Conservation (phyloP, 1,140 invertebrate species). For the Bombus huntii region DNA sequence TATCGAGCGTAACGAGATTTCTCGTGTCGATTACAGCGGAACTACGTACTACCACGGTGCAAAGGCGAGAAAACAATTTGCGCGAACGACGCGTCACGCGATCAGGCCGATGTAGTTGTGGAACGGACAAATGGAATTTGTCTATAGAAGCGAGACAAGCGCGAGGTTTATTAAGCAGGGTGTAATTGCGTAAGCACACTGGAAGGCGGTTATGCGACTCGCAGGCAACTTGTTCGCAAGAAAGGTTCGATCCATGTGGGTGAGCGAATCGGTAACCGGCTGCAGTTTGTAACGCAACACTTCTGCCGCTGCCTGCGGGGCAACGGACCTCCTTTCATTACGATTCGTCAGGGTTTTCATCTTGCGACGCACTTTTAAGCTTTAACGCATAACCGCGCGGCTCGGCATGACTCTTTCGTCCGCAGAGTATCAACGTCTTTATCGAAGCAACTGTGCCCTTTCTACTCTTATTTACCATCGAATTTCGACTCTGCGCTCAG, state of each 20-base stretch:
- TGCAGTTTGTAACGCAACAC: constrained; percentile 52
- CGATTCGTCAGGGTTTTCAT: constrained; percentile 73
- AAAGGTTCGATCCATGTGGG: constrained; percentile 43
- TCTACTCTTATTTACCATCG: no score
- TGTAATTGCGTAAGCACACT: not conserved
- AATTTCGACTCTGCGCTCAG: not conserved
- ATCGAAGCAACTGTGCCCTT: not conserved
- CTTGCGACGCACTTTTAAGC: constrained; percentile 64
- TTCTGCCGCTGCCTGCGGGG: constrained; percentile 9
- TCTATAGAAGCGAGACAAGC: not conserved
- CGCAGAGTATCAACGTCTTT: not conserved
- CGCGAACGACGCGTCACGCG: constrained; percentile 22
- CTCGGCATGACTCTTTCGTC: constrained; percentile 3
- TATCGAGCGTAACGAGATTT: constrained; percentile 14
- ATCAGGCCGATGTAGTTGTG: constrained; percentile 5
- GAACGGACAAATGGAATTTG: not conserved
- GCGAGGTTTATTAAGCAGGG: not conserved
- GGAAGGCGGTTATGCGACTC: not conserved
- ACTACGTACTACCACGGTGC: no score
- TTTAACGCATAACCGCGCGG: constrained; percentile 17
- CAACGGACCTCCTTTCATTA: constrained; percentile 69
- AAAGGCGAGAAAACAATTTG: not conserved
- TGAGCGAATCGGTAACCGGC: constrained; percentile 70
- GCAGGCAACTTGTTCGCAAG: not conserved
- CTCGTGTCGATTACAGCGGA: constrained; percentile 6